Base-by-base conservation (phyloP, 2,888 invertebrate species). In the Embidobia sp. region DNA sequence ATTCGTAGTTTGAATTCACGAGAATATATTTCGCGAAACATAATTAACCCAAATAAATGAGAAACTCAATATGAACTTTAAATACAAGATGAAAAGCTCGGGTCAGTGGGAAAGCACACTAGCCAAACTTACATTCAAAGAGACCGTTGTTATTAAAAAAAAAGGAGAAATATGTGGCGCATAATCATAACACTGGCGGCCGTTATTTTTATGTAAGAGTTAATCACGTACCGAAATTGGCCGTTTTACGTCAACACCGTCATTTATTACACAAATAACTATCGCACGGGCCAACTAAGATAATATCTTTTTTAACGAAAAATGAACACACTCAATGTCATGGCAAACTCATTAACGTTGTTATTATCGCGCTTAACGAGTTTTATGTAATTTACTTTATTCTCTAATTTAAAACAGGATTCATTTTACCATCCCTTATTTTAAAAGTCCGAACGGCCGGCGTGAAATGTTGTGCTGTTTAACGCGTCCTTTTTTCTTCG, bases 221-320 rank as follows among this genome's bases (percentile, higher is more conserved):
- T 61, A 67, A 55, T 67, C 46, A 67, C 29, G 19, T 26, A 31
- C 31, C 31, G 37, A 61, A 66, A 74, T 74, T 66, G 66, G 66
- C 49, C 44, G 59, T 66, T 74, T 44, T 42, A 66, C 31, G 66
- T 66, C 66, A 46, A 66, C 46, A 29, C 11, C 40, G 51, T 66
- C 64, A 74, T 74, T 74, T 74, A 74, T 74, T 26, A 74, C 19
- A 13, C 49, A 15, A 46, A 63, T 55, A 46, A 61, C 59, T 66
- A 67, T 66, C 55, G 27, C 27, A 29, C 46, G n/a, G 26, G 46
- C 37, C 11, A 19, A 46, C 57, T 61, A 61, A 59, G 59, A 51
- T 74, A 74, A 44, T 44, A 66, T 74, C 66, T 37, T 74, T 74
- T 74, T 74, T 66, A 51, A 37, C 49, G 35, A 74, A 74, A 74